A percentile compares a stretch with the other conserved stretches of the same genome.
These are phyloP conservation scores for Zygothrica quintamaculata DNA, from an alignment of 2,888 invertebrate species.

Conservation along the genomic window DNA sequence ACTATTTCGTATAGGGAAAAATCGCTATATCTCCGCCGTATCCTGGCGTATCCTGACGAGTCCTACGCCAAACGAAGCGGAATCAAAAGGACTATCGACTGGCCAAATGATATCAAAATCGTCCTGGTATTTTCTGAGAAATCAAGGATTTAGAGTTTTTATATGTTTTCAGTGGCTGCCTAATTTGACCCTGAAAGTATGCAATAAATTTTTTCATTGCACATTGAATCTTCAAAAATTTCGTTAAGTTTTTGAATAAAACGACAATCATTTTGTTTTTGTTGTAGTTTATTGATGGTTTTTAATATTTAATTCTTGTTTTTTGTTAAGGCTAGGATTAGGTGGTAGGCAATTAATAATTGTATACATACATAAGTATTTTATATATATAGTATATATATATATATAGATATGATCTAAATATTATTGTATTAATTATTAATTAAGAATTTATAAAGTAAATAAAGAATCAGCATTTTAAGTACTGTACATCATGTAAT, in stretches of 20 bases:
- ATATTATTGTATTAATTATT: conserved; percentile 37
- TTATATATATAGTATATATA: conserved; percentile 7
- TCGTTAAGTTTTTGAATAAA: neutral
- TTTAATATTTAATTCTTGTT: conserved; percentile 33
- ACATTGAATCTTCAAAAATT: neutral
- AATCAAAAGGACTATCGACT: neutral
- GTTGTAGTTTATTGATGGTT: conserved; percentile 42
- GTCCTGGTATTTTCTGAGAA: too few relatives aligned
- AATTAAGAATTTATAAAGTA: conserved; percentile 26
- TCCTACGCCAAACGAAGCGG: neutral
- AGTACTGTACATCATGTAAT: conserved; percentile 54
- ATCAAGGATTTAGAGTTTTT: neutral
- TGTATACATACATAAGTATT: conserved; percentile 12
- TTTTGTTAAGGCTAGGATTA: conserved; percentile 43
- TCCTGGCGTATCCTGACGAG: too few relatives aligned
- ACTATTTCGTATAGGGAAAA: too few relatives aligned
- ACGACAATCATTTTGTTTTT: too few relatives aligned
- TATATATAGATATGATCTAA: conserved; percentile 15
- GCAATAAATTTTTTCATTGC: too few relatives aligned
- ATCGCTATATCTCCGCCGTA: too few relatives aligned
- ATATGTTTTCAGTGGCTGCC: neutral
- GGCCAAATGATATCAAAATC: neutral
- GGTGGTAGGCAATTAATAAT: conserved; percentile 43
- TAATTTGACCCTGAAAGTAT: neutral
- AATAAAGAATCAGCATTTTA: conserved; percentile 46